Conservation (phyloP, 2,113 vertebrate species). For the Sarotherodon lohbergeri region DNA sequence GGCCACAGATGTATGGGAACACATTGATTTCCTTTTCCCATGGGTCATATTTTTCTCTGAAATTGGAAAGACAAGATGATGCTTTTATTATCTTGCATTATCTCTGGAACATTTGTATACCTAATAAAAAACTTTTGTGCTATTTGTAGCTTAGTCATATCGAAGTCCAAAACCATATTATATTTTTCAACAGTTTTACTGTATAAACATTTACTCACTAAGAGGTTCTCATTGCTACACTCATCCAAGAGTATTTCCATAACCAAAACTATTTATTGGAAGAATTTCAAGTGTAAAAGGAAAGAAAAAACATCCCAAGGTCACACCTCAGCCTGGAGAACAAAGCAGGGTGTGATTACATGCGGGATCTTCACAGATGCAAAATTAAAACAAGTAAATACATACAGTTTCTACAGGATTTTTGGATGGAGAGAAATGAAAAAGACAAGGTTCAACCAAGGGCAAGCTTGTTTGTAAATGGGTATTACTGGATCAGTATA, state of each 20-base stretch:
- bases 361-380: background rate
- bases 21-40: slow-evolving; percentile 30
- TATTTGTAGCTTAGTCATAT: background rate
- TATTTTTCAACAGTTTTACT: background rate
- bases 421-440: background rate
- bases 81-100: background rate
- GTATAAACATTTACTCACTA: background rate
- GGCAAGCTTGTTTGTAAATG: background rate
- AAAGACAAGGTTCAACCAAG: background rate
- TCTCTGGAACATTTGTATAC: background rate
- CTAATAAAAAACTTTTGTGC: background rate
- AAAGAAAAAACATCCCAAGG: background rate
- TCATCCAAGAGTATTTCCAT: background rate
- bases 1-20: slow-evolving; percentile 8
- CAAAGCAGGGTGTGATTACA: background rate
- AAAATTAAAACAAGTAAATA: background rate
- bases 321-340: background rate
- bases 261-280: background rate
- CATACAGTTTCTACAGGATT: background rate
- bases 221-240: background rate
- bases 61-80: slow-evolving; percentile 1
- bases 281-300: background rate
- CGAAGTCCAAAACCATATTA: background rate
- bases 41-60: background rate
- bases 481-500: background rate